Conservation (phyloP, 2,888 invertebrate species). For the Boloria selene region DNA sequence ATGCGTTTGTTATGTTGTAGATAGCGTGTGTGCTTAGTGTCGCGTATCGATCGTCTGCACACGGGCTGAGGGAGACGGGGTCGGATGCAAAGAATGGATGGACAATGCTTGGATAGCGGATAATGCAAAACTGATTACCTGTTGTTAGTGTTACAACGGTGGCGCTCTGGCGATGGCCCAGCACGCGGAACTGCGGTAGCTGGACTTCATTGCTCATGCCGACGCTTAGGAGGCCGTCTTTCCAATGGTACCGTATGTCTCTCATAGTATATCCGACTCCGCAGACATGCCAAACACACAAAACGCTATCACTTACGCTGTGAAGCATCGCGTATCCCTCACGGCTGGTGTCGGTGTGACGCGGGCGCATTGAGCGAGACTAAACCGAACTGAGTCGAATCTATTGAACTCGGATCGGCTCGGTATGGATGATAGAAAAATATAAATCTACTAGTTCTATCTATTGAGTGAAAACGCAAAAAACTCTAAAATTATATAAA, state of each 20-base stretch:
- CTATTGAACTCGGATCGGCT: conserved; percentile 43
- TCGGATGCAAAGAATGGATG: conserved; percentile 71
- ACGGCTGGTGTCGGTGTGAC: conserved; percentile 56
- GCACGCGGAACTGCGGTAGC: conserved; percentile 97
- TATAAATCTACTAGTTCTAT: conserved; percentile 60
- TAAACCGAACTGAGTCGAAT: conserved; percentile 54
- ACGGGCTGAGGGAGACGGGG: conserved; percentile 79
- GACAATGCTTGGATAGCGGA: conserved; percentile 69
- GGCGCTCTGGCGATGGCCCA: conserved; percentile 97
- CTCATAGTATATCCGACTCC: conserved; percentile 98
- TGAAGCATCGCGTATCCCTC: conserved; percentile 66
- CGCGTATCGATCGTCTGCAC: conserved; percentile 72
- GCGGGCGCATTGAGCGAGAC: conserved; percentile 55
- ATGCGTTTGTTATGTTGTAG: conserved; percentile 73
- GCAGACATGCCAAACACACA: conserved; percentile 83
- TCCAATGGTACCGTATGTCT: conserved; percentile 98
- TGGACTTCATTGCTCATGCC: conserved; percentile 97
- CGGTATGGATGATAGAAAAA: conserved; percentile 70
- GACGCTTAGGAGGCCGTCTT: conserved; percentile 95
- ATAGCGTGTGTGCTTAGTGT: conserved; percentile 76
- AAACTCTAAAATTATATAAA: conserved; percentile 30
- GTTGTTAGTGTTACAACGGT: conserved; percentile 97
- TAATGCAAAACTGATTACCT: conserved; percentile 85
- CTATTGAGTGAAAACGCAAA: conserved; percentile 47
- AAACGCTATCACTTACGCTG: conserved; percentile 83